Evolutionary conservation across 2,888 invertebrate species (phyloP).

Genomic region (Eupithecia abbreviata): DNA sequence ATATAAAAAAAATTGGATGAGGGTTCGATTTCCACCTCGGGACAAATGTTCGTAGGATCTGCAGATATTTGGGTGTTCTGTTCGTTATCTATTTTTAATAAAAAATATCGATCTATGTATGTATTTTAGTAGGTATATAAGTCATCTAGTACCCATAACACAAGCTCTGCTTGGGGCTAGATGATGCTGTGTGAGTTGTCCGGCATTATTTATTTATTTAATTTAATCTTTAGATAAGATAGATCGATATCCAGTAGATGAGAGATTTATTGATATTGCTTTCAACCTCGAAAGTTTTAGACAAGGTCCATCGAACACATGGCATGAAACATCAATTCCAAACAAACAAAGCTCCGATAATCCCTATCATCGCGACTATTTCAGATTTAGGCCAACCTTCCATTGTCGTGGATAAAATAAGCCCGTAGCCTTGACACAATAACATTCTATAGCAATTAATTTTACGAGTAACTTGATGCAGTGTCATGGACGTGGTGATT

Average conservation of each 20-base stretch:
- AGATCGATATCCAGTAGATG: neutral
- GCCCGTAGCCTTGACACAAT: constrained; percentile 75
- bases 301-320: constrained; percentile 1
- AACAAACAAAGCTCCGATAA: constrained; percentile 23
- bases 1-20: too few species aligned
- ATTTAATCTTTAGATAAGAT: too few species aligned
- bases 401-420: constrained; percentile 60
- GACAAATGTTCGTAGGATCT: too few species aligned
- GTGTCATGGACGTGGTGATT: constrained; percentile 56
- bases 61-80: too few species aligned
- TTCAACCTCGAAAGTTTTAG: neutral
- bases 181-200: too few species aligned
- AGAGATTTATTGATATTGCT: constrained; percentile 7
- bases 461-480: constrained; percentile 56
- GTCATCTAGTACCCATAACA: too few species aligned
- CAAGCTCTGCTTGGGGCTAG: too few species aligned
- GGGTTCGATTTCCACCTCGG: too few species aligned
- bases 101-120: too few species aligned
- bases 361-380: constrained; percentile 44
- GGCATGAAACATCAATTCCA: constrained; percentile 6
- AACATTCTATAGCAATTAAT: constrained; percentile 80
- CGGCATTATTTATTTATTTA: too few species aligned
- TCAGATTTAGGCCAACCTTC: constrained; percentile 65
- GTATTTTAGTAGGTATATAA: too few species aligned
- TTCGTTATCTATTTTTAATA: too few species aligned